Conservation (phyloP, 2,113 vertebrate species). For the Eulemur macaco region DNA sequence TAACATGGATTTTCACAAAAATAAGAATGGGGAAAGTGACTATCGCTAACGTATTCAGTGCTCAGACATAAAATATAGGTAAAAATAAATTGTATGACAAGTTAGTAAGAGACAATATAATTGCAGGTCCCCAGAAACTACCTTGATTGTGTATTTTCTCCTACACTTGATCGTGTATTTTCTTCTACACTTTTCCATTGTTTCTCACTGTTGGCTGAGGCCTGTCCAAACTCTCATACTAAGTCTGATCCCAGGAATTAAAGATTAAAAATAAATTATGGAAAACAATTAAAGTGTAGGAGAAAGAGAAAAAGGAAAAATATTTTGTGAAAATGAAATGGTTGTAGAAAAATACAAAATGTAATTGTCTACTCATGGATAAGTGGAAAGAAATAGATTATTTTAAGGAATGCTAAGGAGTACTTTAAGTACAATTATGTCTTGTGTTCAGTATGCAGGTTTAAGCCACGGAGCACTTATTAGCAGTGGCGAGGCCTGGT, state of each 20-base stretch:
- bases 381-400: neutral
- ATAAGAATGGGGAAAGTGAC: neutral
- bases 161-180: too few species aligned
- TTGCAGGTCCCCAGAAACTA: too few species aligned
- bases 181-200: too few species aligned
- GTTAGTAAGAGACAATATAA: too few species aligned
- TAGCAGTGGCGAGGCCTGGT: neutral
- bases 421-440: neutral
- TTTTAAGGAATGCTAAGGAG: neutral
- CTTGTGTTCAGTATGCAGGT: neutral
- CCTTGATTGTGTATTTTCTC: too few species aligned
- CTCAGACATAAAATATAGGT: too few species aligned
- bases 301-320: neutral
- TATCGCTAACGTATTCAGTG: too few species aligned
- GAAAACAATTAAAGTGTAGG: neutral
- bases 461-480: neutral
- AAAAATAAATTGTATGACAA: too few species aligned
- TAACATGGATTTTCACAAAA: neutral
- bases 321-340: slow-evolving; percentile 61
- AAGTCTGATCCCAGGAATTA: too few species aligned
- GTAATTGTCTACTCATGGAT: neutral
- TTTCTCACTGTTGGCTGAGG: too few species aligned
- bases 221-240: too few species aligned
- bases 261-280: neutral
- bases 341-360: neutral